phyloP scores from a whole-genome alignment of 2,888 invertebrate genomes.

The Odontocolon sp. region DNA sequence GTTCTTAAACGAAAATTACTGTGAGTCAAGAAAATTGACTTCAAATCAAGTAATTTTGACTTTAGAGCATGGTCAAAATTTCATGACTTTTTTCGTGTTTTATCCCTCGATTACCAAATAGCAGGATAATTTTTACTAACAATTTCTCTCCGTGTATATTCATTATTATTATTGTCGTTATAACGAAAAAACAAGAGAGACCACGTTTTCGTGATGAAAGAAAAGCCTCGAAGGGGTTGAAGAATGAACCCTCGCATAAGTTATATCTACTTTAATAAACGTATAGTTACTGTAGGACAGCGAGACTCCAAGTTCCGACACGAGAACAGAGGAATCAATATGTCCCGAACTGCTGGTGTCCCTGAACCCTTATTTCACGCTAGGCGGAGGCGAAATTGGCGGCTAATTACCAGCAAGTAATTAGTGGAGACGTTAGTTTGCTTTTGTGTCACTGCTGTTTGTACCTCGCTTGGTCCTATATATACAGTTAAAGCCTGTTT shows the following conservation, averaged over 20 bases:
- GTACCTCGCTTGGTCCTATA: constrained; percentile 5
- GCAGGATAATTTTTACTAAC: too few relatives aligned
- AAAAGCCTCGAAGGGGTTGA: too few relatives aligned
- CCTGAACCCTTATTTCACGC: constrained; percentile 70
- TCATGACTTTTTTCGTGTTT: too few relatives aligned
- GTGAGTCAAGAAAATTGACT: too few relatives aligned
- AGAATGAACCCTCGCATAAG: background rate
- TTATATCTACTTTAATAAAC: constrained; percentile 19
- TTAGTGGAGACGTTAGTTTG: constrained; percentile 72
- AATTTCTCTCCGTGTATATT: too few relatives aligned
- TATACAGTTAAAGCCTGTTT: constrained; percentile 39
- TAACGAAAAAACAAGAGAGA: too few relatives aligned
- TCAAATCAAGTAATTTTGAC: too few relatives aligned
- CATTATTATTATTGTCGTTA: too few relatives aligned
- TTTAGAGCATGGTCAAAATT: too few relatives aligned
- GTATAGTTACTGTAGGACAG: background rate
- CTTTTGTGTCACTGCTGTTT: constrained; percentile 66
- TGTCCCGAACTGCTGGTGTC: constrained; percentile 52
- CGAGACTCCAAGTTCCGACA: constrained; percentile 51
- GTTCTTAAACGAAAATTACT: too few relatives aligned
- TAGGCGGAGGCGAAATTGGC: constrained; percentile 68
- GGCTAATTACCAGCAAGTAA: constrained; percentile 72
- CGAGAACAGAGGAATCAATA: constrained; percentile 66
- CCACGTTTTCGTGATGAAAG: too few relatives aligned
- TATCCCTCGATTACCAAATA: too few relatives aligned